These are phyloP conservation scores for Tethea ocularis DNA, from an alignment of 2,888 invertebrate species.

Conservation along the genomic window DNA sequence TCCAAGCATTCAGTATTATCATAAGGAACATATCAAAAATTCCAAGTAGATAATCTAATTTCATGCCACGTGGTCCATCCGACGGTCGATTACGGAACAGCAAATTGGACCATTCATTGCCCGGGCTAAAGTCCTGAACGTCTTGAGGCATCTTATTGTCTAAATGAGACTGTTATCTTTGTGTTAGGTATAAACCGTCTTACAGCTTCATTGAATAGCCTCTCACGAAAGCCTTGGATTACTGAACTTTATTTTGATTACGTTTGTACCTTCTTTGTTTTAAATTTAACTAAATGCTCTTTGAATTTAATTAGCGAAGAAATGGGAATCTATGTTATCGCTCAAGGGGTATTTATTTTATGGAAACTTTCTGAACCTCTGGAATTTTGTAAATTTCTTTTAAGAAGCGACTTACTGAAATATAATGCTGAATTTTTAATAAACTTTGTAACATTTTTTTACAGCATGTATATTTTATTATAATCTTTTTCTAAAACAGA, in stretches of 20 bases:
- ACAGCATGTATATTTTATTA: too few relatives aligned
- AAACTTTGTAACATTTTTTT: too few relatives aligned
- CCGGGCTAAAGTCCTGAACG: slow-evolving; percentile 39
- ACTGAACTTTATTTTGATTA: slow-evolving; percentile 39
- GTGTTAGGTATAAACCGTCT: slow-evolving; percentile 47
- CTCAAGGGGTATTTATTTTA: too few relatives aligned
- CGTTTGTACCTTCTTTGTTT: slow-evolving; percentile 16
- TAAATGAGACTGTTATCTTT: slow-evolving; percentile 61
- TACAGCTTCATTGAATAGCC: slow-evolving; percentile 34
- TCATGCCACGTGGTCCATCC: slow-evolving; percentile 73
- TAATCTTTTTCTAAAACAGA: too few relatives aligned
- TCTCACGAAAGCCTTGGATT: slow-evolving; percentile 31
- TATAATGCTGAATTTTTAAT: too few relatives aligned
- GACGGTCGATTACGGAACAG: slow-evolving; percentile 73
- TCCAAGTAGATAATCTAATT: slow-evolving; percentile 65
- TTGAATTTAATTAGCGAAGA: background rate
- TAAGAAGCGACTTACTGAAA: too few relatives aligned
- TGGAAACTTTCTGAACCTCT: too few relatives aligned
- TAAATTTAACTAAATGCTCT: background rate
- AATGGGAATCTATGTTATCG: background rate
- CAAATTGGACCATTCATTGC: slow-evolving; percentile 78
- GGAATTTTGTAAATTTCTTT: too few relatives aligned
- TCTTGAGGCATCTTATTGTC: slow-evolving; percentile 41
- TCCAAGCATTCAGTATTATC: background rate
- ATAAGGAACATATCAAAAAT: slow-evolving; percentile 35